These are phyloP conservation scores for Nothocercus nigrocapillus DNA, from an alignment of 2,113 vertebrate species.

Conservation along the genomic window DNA sequence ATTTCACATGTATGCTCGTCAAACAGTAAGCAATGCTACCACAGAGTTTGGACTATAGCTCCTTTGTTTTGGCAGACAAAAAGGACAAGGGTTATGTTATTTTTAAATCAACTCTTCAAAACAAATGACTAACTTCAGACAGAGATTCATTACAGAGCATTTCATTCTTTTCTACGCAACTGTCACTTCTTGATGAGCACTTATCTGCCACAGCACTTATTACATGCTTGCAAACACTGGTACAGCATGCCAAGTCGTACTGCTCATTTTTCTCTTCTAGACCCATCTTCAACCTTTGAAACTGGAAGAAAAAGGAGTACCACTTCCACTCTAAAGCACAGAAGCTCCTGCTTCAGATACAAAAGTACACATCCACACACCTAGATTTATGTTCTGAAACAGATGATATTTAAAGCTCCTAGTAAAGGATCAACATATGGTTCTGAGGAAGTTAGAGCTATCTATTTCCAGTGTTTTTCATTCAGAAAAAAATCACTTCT, in stretches of 20 bases:
- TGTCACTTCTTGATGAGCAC: neutral
- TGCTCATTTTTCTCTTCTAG: neutral
- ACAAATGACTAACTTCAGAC: neutral
- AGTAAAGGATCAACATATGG: neutral
- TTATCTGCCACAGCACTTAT: neutral
- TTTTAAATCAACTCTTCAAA: neutral
- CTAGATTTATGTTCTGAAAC: neutral
- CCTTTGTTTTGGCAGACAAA: neutral
- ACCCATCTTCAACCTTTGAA: neutral
- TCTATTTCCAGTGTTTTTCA: neutral
- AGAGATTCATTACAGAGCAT: neutral
- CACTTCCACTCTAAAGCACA: neutral
- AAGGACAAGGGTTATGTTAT: neutral
- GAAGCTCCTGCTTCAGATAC: neutral
- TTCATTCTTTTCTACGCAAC: neutral
- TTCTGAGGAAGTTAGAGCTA: neutral
- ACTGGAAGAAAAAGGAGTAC: neutral
- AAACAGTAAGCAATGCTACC: neutral
- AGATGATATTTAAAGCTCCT: neutral
- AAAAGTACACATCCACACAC: neutral
- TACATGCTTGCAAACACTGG: neutral
- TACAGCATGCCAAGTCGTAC: neutral
- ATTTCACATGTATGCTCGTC: neutral
- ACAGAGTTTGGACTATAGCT: rapidly evolving
- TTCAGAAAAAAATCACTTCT: neutral